Conservation (phyloP, 2,797 vertebrate genomes). For the Euphonia xanthogaster region DNA sequence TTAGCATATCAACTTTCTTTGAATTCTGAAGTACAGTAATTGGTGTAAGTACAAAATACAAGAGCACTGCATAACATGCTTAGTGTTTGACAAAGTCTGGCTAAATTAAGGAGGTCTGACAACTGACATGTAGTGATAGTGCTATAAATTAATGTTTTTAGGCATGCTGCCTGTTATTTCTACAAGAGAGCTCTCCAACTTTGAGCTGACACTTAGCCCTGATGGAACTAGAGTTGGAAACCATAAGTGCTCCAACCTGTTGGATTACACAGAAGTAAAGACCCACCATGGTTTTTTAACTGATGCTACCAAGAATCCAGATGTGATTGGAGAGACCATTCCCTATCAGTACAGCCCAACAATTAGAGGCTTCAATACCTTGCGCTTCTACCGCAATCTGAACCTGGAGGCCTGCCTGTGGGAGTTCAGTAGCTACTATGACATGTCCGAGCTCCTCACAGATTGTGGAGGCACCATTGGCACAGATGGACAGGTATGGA, state of each 20-base stretch:
- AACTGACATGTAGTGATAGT: not conserved
- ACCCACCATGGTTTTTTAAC: constrained; percentile 90
- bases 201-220: constrained; percentile 90
- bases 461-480: constrained; percentile 91
- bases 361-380: constrained; percentile 80
- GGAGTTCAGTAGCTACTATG: constrained; percentile 92
- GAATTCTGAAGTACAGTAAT: not conserved
- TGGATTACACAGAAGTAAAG: constrained; percentile 87
- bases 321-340: constrained; percentile 80
- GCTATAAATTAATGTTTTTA: constrained; percentile 47
- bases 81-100: not conserved
- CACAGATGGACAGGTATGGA: constrained; percentile 90
- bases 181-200: constrained; percentile 89
- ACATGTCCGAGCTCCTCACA: constrained; percentile 92
- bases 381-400: constrained; percentile 91
- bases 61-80: not conserved
- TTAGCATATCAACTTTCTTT: not conserved
- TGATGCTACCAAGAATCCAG: constrained; percentile 75
- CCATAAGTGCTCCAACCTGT: constrained; percentile 92
- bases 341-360: constrained; percentile 85
- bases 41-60: not conserved
- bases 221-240: constrained; percentile 90
- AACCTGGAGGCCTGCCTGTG: constrained; percentile 92
- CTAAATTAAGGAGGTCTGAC: not conserved
- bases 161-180: constrained; percentile 93